phyloP scores from a whole-genome alignment of 2,113 vertebrate genomes.

The Antechinus stuartii region DNA sequence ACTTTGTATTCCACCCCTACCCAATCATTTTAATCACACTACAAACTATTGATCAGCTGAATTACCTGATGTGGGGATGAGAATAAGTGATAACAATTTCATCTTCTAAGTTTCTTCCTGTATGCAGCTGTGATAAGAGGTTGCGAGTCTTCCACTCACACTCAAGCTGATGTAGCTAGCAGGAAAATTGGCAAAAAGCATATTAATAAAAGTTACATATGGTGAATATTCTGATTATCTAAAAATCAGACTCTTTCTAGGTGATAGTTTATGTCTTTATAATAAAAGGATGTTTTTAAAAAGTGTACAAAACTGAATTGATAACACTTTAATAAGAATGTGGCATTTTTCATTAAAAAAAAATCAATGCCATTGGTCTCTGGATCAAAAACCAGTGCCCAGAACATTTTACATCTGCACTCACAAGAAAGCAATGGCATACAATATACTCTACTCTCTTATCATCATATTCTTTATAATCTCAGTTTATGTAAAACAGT shows the following conservation, averaged over 20 bases:
- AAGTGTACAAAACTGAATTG: not conserved
- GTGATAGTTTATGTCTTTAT: not conserved
- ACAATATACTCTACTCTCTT: not conserved
- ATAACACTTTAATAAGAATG: not conserved
- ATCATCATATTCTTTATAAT: not conserved
- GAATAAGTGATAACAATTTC: conserved; percentile 86
- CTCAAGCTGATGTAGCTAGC: conserved; percentile 91
- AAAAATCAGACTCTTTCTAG: not conserved
- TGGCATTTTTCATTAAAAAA: not conserved
- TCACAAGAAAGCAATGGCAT: not conserved
- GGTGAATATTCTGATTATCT: not conserved
- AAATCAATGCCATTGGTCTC: not conserved
- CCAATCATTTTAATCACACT: not conserved
- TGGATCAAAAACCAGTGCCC: not conserved
- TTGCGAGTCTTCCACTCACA: conserved; percentile 92
- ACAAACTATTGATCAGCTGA: not conserved
- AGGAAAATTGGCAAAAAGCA: not conserved
- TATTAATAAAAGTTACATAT: not conserved
- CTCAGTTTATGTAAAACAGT: not conserved
- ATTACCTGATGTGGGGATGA: conserved; percentile 94
- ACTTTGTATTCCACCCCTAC: not conserved
- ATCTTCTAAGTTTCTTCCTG: conserved; percentile 91
- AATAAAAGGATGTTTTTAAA: not conserved
- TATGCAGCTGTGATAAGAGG: conserved; percentile 90
- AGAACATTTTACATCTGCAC: not conserved